Evolutionary conservation across 2,888 invertebrate species (phyloP), one percentile per base, ranked within the genome.

Genomic region (Andricus curvator): DNA sequence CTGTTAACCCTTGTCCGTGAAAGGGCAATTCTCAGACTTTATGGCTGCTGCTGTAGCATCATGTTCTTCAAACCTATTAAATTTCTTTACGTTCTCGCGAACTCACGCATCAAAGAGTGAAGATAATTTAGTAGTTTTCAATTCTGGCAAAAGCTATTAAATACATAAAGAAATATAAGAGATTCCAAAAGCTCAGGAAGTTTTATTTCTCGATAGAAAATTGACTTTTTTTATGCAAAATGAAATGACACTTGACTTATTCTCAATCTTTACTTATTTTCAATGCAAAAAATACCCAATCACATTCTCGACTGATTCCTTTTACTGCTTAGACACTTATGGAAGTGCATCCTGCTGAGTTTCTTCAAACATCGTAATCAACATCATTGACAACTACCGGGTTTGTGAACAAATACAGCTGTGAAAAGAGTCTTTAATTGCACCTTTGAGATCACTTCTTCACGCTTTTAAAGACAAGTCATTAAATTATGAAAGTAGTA

Each of bases 1-100:
- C 56, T 74, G 51, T 74, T 74, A 74, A 74, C 74, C 74, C 74
- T 74, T 74, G 33, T 48, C 33, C n/a, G 33, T 51, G 51, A 74
- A 74, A 74, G 74, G 70, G 70, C 51, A 74, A 51, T 74, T 22
- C 51, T 74, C 20, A 44, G n/a, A 51, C n/a, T 74, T 51, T 74
- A 74, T 74, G 51, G 70, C 33, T 29, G 56, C 51, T 29, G 70
- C 56, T 74, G 70, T 70, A 25, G 70, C n/a, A 74, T 74, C 70
- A 51, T 56, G 74, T 56, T 74, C 33, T 74, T 56, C 33, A n/a
- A 74, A 33, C 51, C 51, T 74, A 51, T 74, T 74, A 74, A 74
- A 74, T 74, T 70, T 70, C 70, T 70, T 70, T 56, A 17, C 20
- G 51, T 33, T 74, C 56, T 74, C 51, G 51, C 74, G 51, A 74